These are phyloP conservation scores for Agonopterix subpropinquella DNA, from an alignment of 2,888 invertebrate species.

Conservation along the genomic window DNA sequence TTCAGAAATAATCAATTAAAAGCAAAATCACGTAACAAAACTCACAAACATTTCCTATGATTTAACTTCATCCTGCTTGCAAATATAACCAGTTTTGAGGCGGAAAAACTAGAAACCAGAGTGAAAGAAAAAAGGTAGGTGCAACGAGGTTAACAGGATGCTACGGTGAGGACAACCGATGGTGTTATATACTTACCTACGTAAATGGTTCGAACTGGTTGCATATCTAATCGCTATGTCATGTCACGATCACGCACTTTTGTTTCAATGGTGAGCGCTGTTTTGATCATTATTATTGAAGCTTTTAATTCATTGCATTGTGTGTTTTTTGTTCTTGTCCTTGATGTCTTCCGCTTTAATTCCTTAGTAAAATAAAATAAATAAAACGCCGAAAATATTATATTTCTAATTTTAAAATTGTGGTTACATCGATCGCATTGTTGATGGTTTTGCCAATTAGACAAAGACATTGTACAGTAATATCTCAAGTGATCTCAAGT, in stretches of 20 bases:
- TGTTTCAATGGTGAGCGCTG: constrained; percentile 2
- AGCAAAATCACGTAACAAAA: neutral
- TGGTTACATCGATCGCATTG: too few relatives aligned
- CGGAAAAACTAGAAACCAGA: constrained; percentile 38
- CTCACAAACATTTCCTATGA: constrained; percentile 5
- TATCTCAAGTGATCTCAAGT: too few relatives aligned
- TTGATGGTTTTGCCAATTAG: too few relatives aligned
- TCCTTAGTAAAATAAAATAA: too few relatives aligned
- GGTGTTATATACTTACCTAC: constrained; percentile 20
- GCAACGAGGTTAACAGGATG: constrained; percentile 55
- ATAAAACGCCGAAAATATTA: too few relatives aligned
- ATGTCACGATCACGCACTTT: constrained; percentile 24
- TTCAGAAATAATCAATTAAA: neutral
- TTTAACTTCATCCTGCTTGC: constrained; percentile 1
- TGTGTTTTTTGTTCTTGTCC: too few relatives aligned
- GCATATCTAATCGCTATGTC: constrained; percentile 18
- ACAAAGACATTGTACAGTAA: too few relatives aligned
- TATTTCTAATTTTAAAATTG: too few relatives aligned
- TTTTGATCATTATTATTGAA: too few relatives aligned
- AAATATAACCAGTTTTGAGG: constrained; percentile 26
- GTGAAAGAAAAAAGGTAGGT: constrained; percentile 42
- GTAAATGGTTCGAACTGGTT: constrained; percentile 30
- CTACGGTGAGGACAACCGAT: constrained; percentile 40
- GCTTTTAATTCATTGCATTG: too few relatives aligned
- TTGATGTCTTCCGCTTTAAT: too few relatives aligned